phyloP scores from a whole-genome alignment of 2,888 invertebrate genomes.

The Gastrophysa polygoni region DNA sequence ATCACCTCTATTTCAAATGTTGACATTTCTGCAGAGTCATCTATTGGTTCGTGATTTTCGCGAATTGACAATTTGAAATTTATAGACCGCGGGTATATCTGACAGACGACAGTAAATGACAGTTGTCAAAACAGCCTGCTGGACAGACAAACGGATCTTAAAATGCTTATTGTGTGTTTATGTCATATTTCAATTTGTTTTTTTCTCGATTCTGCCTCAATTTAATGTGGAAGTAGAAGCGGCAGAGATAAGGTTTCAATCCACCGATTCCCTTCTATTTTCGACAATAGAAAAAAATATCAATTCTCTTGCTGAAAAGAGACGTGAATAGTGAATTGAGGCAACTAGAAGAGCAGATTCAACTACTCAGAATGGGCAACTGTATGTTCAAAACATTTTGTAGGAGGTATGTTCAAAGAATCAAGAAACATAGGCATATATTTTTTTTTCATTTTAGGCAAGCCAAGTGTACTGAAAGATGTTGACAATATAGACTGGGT shows the following conservation, averaged over 20 bases:
- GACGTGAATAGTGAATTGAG: neutral
- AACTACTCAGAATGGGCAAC: too few relatives aligned
- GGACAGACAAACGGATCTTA: neutral
- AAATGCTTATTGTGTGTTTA: slow-evolving; percentile 2
- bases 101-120: slow-evolving; percentile 1
- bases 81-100: slow-evolving; percentile 5
- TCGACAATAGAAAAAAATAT: slow-evolving; percentile 3
- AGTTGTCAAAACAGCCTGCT: slow-evolving; percentile 1
- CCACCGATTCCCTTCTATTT: slow-evolving; percentile 3
- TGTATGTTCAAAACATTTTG: too few relatives aligned
- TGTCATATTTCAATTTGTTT: neutral
- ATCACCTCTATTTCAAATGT: too few relatives aligned
- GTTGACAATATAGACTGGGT: too few relatives aligned
- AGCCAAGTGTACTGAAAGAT: too few relatives aligned
- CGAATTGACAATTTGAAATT: too few relatives aligned
- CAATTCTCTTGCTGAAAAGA: neutral
- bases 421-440: too few relatives aligned
- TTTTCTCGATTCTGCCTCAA: slow-evolving; percentile 6
- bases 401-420: too few relatives aligned
- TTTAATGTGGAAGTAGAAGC: slow-evolving; percentile 10
- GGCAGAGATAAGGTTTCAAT: slow-evolving; percentile 6
- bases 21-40: too few relatives aligned
- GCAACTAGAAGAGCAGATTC: neutral
- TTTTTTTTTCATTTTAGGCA: too few relatives aligned
- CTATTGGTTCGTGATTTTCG: too few relatives aligned